A percentile compares a stretch with the other conserved stretches of the same genome.
These are phyloP conservation scores for Yponomeuta plumbellus DNA, from an alignment of 2,888 invertebrate genomes.

Conservation along the genomic window DNA sequence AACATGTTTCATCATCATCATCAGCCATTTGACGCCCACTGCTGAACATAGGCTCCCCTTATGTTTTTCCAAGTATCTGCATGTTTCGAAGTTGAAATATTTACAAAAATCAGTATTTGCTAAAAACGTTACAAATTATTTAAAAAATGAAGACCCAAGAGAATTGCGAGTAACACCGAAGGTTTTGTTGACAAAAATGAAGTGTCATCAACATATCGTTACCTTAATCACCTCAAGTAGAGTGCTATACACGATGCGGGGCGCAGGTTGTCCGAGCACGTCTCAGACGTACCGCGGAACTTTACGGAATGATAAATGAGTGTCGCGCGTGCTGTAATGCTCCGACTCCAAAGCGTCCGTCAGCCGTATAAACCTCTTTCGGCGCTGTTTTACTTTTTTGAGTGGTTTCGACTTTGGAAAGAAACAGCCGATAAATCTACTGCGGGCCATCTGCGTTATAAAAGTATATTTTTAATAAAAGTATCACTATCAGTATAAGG, in stretches of 20 bases:
- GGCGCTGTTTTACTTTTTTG: too few species aligned
- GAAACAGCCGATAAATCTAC: too few species aligned
- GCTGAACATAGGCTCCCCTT: too few species aligned
- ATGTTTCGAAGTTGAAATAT: too few species aligned
- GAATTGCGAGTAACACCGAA: background rate
- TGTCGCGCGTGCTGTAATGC: conserved; percentile 47
- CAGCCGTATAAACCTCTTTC: background rate
- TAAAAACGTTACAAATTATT: background rate
- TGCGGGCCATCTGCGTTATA: too few species aligned
- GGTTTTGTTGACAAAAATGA: background rate
- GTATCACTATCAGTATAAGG: too few species aligned
- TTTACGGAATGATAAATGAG: conserved; percentile 54
- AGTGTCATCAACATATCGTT: background rate
- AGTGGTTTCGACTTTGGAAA: too few species aligned
- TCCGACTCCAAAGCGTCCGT: conserved; percentile 30
- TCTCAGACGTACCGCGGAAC: conserved; percentile 13
- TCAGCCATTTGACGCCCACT: too few species aligned
- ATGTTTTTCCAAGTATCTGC: too few species aligned
- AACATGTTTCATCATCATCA: too few species aligned
- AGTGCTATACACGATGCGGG: background rate
- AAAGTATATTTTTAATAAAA: too few species aligned
- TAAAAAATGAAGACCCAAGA: background rate
- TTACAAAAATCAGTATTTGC: too few species aligned
- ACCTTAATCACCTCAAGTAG: background rate
- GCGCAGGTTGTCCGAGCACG: background rate